Base-by-base conservation (phyloP, 37 sponge, comb jelly and placozoan species). In the Mnemiopsis leidyi region DNA sequence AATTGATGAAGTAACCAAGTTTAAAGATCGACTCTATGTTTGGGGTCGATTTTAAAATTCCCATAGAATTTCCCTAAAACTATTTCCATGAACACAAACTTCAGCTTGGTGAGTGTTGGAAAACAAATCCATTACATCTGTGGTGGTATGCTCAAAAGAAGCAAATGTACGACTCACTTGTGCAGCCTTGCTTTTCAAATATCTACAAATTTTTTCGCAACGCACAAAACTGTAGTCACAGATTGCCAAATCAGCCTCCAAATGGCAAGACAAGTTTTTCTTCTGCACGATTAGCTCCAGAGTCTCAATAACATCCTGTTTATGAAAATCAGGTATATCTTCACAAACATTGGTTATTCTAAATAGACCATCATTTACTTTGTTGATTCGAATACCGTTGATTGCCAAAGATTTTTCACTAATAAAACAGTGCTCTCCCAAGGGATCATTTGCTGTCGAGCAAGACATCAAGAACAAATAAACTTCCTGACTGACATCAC, bases 41-140 rank as follows among this genome's bases (percentile, higher is more conserved):
- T n/a, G n/a, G n/a, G n/a, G n/a, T n/a, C n/a, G n/a, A n/a, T 48
- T 48, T 13, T 77, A 9, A 77, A 77, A 77, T 32, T 77, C 79
- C 79, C 79, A 77, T 20, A 77, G 3, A 26, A 77, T 3, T 13
- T 77, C 79, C 33, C 33, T 77, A 9, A 77, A 34, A 34, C 36
- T 16, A 32, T 77, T 77, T 26, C 36, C 79, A 77, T 77, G 79
- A 3, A 77, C 32, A 77, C 79, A 77, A 16, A 13, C 2, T 9
- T 77, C 35, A 33, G 36, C 32, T 77, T 34, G 32, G 32, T 34
- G 13, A 39, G 61, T 40, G 36, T 85, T 85, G 28, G 35, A 40
- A 85, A 40, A 85, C 61, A 85, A 85, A 39, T 85, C 90, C 33
- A 85, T 40, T 1, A 85, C 90, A 39, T 85, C 90, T 25, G 61